These are phyloP conservation scores for Thaumatotibia leucotreta DNA, from an alignment of 1,140 invertebrate species.

Conservation along the genomic window DNA sequence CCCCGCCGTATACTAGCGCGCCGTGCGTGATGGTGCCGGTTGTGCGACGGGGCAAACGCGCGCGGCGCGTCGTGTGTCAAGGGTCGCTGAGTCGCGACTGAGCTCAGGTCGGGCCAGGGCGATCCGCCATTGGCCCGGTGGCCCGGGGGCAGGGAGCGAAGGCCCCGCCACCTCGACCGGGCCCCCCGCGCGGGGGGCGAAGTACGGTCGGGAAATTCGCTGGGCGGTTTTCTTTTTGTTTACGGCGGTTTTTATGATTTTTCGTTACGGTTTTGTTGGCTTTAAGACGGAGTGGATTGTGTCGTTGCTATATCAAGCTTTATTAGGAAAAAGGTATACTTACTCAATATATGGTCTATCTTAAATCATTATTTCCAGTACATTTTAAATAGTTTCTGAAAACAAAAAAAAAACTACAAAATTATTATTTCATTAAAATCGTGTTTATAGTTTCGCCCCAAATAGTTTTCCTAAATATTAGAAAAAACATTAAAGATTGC, in stretches of 20 bases:
- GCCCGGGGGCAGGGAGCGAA: constrained; percentile 67
- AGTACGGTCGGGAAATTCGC: constrained; percentile 60
- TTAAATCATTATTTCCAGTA: too few species aligned
- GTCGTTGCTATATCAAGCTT: not conserved
- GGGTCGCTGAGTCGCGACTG: constrained; percentile 72
- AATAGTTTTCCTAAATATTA: not conserved
- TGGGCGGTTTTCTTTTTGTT: constrained; percentile 23
- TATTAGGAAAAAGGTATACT: not conserved
- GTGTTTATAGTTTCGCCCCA: too few species aligned
- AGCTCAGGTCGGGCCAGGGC: constrained; percentile 65
- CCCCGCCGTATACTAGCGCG: constrained; percentile 70
- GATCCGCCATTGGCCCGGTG: constrained; percentile 73
- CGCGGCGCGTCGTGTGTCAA: constrained; percentile 66
- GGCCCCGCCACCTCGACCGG: constrained; percentile 69
- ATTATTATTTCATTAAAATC: too few species aligned
- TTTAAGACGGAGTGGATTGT: not conserved
- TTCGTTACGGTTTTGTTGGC: not conserved
- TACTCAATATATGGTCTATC: not conserved
- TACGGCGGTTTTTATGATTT: constrained; percentile 8
- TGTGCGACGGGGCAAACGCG: constrained; percentile 45
- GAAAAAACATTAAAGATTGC: not conserved
- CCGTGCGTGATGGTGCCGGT: constrained; percentile 75
- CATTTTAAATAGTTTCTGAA: too few species aligned
- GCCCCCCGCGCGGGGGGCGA: constrained; percentile 37
- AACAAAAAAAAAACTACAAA: too few species aligned